Evolutionary conservation across 2,113 vertebrate species (phyloP).

Genomic region (Chrysemys picta): DNA sequence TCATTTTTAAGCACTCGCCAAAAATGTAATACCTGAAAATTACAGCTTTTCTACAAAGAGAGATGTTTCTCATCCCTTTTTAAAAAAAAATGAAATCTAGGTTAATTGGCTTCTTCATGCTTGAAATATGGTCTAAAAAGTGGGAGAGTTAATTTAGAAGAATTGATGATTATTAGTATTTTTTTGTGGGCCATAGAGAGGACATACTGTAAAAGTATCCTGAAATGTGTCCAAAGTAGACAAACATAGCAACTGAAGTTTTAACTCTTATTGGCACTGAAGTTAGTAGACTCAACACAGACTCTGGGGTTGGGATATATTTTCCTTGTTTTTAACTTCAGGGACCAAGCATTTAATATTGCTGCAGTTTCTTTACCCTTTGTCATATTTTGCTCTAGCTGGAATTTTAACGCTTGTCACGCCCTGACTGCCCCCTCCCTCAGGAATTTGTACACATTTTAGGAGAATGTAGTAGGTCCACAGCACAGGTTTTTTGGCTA

Average conservation of each 20-base stretch:
- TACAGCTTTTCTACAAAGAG: not conserved
- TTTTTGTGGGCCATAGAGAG: not conserved
- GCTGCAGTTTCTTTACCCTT: not conserved
- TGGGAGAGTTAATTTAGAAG: not conserved
- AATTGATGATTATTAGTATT: not conserved
- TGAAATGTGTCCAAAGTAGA: conserved; percentile 62
- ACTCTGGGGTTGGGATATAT: conserved; percentile 3
- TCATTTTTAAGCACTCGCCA: not conserved
- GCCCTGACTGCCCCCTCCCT: too few relatives aligned
- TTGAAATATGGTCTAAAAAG: not conserved
- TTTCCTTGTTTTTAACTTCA: conserved; percentile 50
- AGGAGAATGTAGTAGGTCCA: not conserved
- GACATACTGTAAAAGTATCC: conserved; percentile 31
- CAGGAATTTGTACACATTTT: not conserved
- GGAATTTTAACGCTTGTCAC: not conserved
- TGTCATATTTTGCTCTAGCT: conserved; percentile 19
- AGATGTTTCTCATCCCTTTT: not conserved
- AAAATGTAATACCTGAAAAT: not conserved
- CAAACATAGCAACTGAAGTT: conserved; percentile 56
- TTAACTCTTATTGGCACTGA: conserved; percentile 54
- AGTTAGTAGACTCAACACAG: conserved; percentile 55
- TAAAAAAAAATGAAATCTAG: not conserved
- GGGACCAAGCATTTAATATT: not conserved
- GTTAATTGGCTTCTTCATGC: not conserved
- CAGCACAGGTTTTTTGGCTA: not conserved